Evolutionary conservation across 2,113 vertebrate species (phyloP).

Genomic region (Mustela nigripes): DNA sequence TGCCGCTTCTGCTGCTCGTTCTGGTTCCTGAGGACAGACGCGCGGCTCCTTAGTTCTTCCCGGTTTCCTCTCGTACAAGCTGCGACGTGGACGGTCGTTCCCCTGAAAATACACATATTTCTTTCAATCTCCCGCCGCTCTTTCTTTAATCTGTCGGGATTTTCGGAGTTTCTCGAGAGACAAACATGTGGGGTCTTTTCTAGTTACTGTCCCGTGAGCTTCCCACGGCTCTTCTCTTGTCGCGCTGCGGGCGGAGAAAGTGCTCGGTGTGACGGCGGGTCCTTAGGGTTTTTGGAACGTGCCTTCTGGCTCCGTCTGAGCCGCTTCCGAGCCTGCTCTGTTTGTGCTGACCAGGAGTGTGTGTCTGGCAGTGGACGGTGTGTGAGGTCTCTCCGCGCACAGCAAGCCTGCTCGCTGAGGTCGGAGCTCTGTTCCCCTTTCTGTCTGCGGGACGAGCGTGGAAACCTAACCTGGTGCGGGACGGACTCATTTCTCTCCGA

Average conservation of each 20-base stretch:
- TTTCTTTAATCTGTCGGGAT: background rate
- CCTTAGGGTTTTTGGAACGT: background rate
- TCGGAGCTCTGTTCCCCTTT: background rate
- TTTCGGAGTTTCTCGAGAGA: background rate
- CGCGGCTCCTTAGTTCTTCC: background rate
- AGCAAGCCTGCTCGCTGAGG: background rate
- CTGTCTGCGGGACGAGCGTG: background rate
- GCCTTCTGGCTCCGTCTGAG: background rate
- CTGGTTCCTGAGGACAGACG: background rate
- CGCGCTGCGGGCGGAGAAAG: background rate
- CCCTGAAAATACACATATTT: too few relatives aligned
- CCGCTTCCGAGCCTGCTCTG: fast-evolving
- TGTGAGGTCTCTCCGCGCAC: background rate
- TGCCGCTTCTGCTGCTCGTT: fast-evolving
- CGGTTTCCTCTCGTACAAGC: background rate
- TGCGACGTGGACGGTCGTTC: background rate
- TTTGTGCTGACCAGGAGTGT: background rate
- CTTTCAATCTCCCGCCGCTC: fast-evolving
- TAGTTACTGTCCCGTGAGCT: background rate
- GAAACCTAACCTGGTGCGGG: background rate
- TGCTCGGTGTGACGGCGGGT: background rate
- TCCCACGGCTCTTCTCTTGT: fast-evolving
- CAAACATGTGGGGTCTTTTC: fast-evolving
- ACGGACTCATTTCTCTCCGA: fast-evolving
- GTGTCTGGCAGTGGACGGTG: background rate